Conservation (phyloP, 2,888 invertebrate species). For the Eumerus sabulonum region DNA sequence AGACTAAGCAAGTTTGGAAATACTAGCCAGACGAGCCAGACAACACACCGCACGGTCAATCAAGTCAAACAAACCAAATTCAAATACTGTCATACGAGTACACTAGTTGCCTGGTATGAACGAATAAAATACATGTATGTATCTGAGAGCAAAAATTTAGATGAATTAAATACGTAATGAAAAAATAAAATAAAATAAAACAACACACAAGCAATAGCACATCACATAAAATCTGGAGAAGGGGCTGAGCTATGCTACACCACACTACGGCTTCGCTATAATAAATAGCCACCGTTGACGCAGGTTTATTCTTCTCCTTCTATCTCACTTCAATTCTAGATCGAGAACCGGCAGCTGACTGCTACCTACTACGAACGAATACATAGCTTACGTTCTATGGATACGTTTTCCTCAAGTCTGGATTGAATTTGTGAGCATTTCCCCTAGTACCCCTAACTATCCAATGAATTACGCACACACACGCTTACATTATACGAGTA, state of each 20-base stretch:
- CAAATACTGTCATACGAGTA: conserved; percentile 59
- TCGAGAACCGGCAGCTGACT: conserved; percentile 9
- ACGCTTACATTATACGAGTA: no score
- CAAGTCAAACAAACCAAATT: conserved; percentile 52
- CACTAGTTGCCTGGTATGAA: conserved; percentile 65
- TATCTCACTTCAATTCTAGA: conserved; percentile 40
- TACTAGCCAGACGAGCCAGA: conserved; percentile 49
- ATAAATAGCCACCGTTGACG: conserved; percentile 50
- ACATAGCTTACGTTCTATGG: no score
- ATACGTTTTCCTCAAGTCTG: no score
- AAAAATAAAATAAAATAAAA: conserved; percentile 35
- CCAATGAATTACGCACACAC: no score
- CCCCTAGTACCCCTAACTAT: no score
- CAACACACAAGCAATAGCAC: conserved; percentile 42
- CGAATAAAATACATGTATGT: conserved; percentile 2
- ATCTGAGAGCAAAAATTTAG: no score
- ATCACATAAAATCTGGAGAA: conserved; percentile 3
- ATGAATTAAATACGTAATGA: conserved; percentile 1
- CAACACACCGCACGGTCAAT: conserved; percentile 49
- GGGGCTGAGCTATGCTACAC: conserved; percentile 11
- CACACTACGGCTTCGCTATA: not conserved
- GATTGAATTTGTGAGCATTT: no score
- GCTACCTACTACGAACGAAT: no score
- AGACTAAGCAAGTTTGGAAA: conserved; percentile 70
- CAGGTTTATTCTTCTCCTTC: conserved; percentile 40